These are phyloP conservation scores for Sandelia bainsii DNA, from an alignment of 2,797 vertebrate species.

Conservation along the genomic window DNA sequence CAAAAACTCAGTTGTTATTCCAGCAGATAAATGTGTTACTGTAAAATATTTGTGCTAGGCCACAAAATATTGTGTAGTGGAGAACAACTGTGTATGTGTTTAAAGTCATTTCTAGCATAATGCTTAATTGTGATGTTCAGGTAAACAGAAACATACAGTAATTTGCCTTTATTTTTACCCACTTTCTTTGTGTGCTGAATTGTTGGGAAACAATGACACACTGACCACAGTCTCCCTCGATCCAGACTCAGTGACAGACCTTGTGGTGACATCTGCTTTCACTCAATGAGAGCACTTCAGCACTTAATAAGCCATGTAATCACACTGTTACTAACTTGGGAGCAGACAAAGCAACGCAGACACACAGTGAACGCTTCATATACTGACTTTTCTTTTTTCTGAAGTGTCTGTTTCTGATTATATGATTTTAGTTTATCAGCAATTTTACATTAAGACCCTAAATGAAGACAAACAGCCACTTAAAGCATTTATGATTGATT, in stretches of 20 bases:
- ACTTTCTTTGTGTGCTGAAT: conserved; percentile 55
- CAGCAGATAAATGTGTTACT: neutral
- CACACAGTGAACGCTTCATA: conserved; percentile 28
- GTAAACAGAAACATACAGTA: conserved; percentile 36
- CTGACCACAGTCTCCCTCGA: conserved; percentile 77
- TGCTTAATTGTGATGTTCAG: conserved; percentile 19
- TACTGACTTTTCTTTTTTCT: conserved; percentile 39
- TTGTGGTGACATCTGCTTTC: conserved; percentile 85
- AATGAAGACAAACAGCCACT: conserved; percentile 65
- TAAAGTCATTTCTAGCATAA: conserved; percentile 9
- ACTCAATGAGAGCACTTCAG: conserved; percentile 81
- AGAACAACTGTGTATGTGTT: conserved; percentile 26
- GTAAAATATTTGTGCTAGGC: neutral
- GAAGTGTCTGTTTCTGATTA: conserved; percentile 68
- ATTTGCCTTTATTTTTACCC: conserved; percentile 20
- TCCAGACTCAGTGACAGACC: conserved; percentile 80
- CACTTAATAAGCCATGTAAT: conserved; percentile 86
- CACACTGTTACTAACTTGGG: conserved; percentile 74
- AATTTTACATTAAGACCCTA: conserved; percentile 59
- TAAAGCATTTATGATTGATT: conserved; percentile 67
- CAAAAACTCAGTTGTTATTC: too few relatives aligned
- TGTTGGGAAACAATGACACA: conserved; percentile 69
- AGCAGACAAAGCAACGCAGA: conserved; percentile 71
- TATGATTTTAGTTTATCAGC: conserved; percentile 65
- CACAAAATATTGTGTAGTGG: neutral